These are phyloP conservation scores for Andrena fulva DNA, from an alignment of 2,888 invertebrate genomes.

Conservation along the genomic window DNA sequence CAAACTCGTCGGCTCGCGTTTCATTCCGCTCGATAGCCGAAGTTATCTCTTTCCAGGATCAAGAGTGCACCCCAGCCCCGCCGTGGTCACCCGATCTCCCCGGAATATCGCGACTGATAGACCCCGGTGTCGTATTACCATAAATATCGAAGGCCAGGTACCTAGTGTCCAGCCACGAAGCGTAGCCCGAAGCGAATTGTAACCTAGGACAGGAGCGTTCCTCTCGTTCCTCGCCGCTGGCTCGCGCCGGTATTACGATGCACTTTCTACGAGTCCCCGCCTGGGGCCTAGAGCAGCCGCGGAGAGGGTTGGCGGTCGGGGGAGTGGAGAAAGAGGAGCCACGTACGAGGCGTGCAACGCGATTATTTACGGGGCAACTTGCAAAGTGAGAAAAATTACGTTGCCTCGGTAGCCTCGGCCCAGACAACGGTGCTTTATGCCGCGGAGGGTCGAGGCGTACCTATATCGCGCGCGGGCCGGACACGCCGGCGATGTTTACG, in stretches of 20 bases:
- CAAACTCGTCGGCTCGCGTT: conserved; percentile 53
- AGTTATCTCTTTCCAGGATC: conserved; percentile 57
- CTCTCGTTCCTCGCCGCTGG: conserved; percentile 55
- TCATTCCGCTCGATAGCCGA: conserved; percentile 57
- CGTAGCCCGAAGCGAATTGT: conserved; percentile 71
- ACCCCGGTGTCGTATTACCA: conserved; percentile 66
- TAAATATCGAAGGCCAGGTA: conserved; percentile 58
- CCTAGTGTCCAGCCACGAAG: conserved; percentile 27
- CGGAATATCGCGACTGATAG: conserved; percentile 66
- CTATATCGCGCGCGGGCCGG: conserved; percentile 36
- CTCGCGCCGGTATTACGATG: conserved; percentile 67
- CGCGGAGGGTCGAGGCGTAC: conserved; percentile 50
- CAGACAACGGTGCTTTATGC: conserved; percentile 79
- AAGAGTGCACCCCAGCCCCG: conserved; percentile 43
- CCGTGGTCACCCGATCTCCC: conserved; percentile 55
- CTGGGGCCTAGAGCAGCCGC: neutral
- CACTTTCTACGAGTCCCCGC: conserved; percentile 59
- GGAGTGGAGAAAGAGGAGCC: neutral
- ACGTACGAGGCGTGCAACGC: conserved; percentile 43
- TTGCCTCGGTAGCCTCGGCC: conserved; percentile 74
- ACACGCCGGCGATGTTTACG: conserved; percentile 78
- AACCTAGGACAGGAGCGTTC: conserved; percentile 66
- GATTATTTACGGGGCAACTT: conserved; percentile 82
- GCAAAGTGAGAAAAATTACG: conserved; percentile 84
- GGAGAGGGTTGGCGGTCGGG: neutral